Conservation (phyloP, 2,113 vertebrate genomes). For the Oostethus manadensis region DNA sequence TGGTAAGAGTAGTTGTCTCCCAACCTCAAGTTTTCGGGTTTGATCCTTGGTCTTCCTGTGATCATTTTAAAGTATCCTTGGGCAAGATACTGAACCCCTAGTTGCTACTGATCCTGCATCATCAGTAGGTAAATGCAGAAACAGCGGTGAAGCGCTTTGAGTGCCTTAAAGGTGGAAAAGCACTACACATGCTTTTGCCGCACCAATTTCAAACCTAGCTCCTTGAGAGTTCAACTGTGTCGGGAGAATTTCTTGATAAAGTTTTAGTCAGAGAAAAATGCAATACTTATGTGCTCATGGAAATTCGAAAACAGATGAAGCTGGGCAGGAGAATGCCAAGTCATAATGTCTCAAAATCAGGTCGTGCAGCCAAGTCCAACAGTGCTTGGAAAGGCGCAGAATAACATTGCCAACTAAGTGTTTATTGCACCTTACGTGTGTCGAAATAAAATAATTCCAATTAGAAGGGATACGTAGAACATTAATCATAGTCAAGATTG, state of each 20-base stretch:
- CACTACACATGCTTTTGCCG: too few species aligned
- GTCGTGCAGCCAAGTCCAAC: neutral
- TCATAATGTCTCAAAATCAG: slow-evolving; percentile 9
- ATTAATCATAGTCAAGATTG: neutral
- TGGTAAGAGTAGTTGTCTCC: too few species aligned
- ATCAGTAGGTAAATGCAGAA: too few species aligned
- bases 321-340: neutral
- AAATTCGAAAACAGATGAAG: slow-evolving; percentile 9
- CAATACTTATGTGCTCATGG: neutral
- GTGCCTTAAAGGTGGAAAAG: too few species aligned
- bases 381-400: neutral
- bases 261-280: slow-evolving; percentile 1
- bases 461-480: neutral
- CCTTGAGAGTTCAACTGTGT: neutral
- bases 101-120: too few species aligned
- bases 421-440: slow-evolving; percentile 4
- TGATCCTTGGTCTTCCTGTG: too few species aligned
- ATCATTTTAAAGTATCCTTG: too few species aligned
- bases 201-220: neutral
- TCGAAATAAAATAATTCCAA: slow-evolving; percentile 16
- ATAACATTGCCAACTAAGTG: slow-evolving; percentile 3
- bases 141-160: too few species aligned
- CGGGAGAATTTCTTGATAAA: neutral
- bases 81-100: too few species aligned
- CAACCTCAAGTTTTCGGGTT: too few species aligned